Evolutionary conservation across 1,140 invertebrate genomes (phyloP).

Genomic region (Heliothis subflexa): DNA sequence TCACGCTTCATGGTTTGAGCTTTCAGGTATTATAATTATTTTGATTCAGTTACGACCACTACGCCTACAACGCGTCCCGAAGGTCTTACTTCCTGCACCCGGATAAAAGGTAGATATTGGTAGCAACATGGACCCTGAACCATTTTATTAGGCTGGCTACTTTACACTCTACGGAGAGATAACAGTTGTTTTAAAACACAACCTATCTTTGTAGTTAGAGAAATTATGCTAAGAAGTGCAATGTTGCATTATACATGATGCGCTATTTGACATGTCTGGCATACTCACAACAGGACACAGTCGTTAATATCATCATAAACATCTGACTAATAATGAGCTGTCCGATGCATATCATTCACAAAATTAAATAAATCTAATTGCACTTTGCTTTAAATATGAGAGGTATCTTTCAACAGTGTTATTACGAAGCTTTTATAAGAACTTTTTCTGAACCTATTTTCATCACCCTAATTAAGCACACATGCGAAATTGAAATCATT

Average conservation of each 20-base stretch:
- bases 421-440: no score
- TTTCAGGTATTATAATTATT: no score
- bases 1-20: no score
- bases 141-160: no score
- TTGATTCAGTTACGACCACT: no score
- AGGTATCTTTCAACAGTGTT: no score
- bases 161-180: no score
- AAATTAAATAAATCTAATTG: neutral
- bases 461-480: slow-evolving; percentile 69
- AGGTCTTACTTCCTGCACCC: no score
- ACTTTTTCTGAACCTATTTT: slow-evolving; percentile 1
- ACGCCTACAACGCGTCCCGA: no score
- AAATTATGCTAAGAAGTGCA: slow-evolving; percentile 1
- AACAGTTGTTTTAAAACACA: no score
- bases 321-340: slow-evolving; percentile 9
- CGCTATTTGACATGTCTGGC: slow-evolving; percentile 3
- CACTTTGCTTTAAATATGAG: neutral
- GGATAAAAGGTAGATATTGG: no score
- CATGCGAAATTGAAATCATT: slow-evolving; percentile 65
- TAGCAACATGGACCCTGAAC: no score
- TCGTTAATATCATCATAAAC: neutral
- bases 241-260: slow-evolving; percentile 5
- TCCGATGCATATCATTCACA: neutral
- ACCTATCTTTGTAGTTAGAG: neutral
- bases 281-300: neutral